Evolutionary conservation across 2,113 vertebrate species (phyloP), one percentile per base, ranked within the genome.

Genomic region (Onychostruthus taczanowskii): DNA sequence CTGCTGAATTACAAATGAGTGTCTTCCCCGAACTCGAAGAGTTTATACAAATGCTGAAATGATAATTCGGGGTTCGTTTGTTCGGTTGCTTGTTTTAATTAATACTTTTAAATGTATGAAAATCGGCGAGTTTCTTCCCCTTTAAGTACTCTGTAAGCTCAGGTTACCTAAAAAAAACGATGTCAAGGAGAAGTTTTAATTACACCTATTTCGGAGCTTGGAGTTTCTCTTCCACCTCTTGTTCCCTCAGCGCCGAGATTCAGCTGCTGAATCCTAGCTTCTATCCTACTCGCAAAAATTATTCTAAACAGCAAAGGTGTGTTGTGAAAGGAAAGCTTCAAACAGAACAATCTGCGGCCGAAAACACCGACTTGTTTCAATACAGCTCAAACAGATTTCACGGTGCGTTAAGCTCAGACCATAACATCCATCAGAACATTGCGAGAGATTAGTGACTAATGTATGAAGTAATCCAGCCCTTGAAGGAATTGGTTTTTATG

Each of bases 401-500:
- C 69, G 83, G 69, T 50, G 35, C 58, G 85, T 96, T 96, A 94
- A 96, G 83, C 52, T 87, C 93, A 94, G 89, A 95, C 93, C 90
- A 68, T 94, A 94, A 94, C 88, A 94, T 94, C 59, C 90, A 95
- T 93, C 93, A 88, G 78, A 93, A 93, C 88, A 68, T 52, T 84
- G 95, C 27, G 19, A 96, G 94, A 96, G 92, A 95, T 93, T 93
- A 96, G 93, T 96, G 94, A 95, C 93, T 97, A 95, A 96, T 87
- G 92, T 92, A 89, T 93, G 94, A 93, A 96, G 94, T 97, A 96
- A 96, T 96, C 89, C 96, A 94, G 10, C 88, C 95, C 88, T 96
- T 87, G 90, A 94, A 96, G 94, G 92, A 96, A 95, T 94, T 84
- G 90, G 49, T 81, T 95, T 97, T 96, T 95, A 74, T 92, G 91